These are phyloP conservation scores for Aleiodes leptofemur DNA, from an alignment of 2,888 invertebrate species.

Conservation along the genomic window DNA sequence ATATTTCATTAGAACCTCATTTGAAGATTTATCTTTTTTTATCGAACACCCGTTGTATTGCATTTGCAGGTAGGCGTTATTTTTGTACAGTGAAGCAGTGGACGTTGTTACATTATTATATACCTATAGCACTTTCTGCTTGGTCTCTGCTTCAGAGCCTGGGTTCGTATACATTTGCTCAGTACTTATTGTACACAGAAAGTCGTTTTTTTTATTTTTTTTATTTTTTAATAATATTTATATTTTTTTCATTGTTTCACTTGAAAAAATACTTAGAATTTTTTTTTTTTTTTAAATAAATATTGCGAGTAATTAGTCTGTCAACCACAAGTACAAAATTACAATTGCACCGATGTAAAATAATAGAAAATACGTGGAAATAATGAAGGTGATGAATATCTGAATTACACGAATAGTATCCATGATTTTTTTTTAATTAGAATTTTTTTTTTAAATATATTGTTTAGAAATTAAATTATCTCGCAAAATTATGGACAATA, in stretches of 20 bases:
- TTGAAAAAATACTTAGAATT: neutral
- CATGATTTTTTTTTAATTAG: conserved; percentile 54
- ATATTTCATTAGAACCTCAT: neutral
- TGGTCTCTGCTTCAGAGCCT: conserved; percentile 46
- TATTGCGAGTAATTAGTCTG: conserved; percentile 32
- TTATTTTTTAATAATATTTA: neutral
- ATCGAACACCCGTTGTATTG: conserved; percentile 51
- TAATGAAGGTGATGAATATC: conserved; percentile 64
- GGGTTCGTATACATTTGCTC: conserved; percentile 38
- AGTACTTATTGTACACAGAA: conserved; percentile 13
- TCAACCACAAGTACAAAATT: conserved; percentile 67
- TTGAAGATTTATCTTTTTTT: neutral
- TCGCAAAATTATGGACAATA: neutral
- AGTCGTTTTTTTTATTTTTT: conserved; percentile 14
- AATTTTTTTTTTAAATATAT: neutral
- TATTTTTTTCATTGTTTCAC: conserved; percentile 25
- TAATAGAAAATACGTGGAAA: conserved; percentile 69
- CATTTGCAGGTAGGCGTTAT: conserved; percentile 66
- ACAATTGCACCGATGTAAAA: conserved; percentile 65
- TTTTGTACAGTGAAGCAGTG: conserved; percentile 68
- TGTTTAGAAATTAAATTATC: neutral
- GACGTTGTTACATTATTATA: conserved; percentile 69
- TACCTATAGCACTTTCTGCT: conserved; percentile 57
- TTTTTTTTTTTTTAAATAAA: neutral
- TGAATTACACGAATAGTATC: conserved; percentile 63